Percentiles rank a stretch among this genome's conserved stretches.
These are phyloP conservation scores for Drosophila santomea DNA, from an alignment of 1,140 invertebrate genomes.

Conservation along the genomic window DNA sequence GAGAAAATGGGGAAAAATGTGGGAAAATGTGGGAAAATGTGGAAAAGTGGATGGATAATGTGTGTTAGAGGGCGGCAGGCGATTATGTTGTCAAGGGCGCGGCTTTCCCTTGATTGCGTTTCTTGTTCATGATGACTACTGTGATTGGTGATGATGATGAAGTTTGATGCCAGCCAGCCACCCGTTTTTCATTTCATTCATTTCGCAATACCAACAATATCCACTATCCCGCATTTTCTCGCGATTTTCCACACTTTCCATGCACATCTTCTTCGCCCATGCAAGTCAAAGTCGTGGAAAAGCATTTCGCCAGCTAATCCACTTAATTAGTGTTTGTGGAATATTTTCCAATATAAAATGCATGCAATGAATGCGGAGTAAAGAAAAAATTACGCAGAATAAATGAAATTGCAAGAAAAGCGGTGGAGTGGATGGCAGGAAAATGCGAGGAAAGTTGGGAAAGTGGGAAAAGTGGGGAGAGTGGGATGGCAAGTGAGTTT, in stretches of 20 bases:
- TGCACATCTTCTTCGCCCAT: neutral
- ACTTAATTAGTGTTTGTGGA: slow-evolving; percentile 72
- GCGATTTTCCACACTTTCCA: neutral
- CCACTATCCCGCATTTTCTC: neutral
- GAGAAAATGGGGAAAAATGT: slow-evolving; percentile 13
- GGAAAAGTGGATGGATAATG: neutral
- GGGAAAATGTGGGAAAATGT: neutral
- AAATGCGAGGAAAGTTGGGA: neutral
- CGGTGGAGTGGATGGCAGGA: neutral
- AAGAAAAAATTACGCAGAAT: slow-evolving; percentile 20
- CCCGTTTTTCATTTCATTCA: slow-evolving; percentile 10
- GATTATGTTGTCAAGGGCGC: slow-evolving; percentile 12
- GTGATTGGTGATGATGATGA: slow-evolving; percentile 16
- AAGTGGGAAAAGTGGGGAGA: too few species aligned
- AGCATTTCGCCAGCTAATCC: slow-evolving; percentile 64
- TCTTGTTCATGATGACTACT: slow-evolving; percentile 20
- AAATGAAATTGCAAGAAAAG: slow-evolving; percentile 28
- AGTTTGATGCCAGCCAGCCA: neutral
- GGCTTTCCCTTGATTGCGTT: slow-evolving; percentile 38
- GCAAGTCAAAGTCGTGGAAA: slow-evolving; percentile 55
- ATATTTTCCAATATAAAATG: slow-evolving; percentile 63
- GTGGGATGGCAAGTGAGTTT: too few species aligned
- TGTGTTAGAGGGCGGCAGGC: neutral
- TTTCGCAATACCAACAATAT: neutral
- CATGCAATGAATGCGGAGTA: slow-evolving; percentile 32